Evolutionary conservation across 2,113 vertebrate genomes (phyloP), one percentile per base, ranked within the genome.

Genomic region (Callopanchax toddi): DNA sequence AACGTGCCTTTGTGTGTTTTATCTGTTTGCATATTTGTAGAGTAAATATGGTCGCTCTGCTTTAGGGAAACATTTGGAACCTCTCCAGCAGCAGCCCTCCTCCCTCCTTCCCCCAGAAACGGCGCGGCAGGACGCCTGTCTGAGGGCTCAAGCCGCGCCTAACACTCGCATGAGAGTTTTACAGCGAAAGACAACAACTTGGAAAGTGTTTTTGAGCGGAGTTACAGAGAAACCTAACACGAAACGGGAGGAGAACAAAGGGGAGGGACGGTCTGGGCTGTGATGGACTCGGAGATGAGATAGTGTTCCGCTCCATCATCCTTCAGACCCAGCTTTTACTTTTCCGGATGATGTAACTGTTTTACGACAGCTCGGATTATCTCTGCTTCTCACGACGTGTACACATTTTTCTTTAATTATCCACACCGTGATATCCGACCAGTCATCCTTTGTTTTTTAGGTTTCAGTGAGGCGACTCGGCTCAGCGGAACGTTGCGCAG

Each of bases 211-310:
- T 73, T 64, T 51, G 67, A 18, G 60, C 0, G 43, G 48, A 72
- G 32, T 69, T 78, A 25, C 56, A 11, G 34, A 67, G 73, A 67
- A 74, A 46, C 66, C 45, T 43, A 79, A 72, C 74, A 16, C 22
- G 32, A 77, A 26, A 71, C 60, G 52, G 66, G 74, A 48, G 42
- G 52, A 62, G 77, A 63, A 82, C 62, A 69, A 75, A 86, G 82
- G 84, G 89, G 87, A 85, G 86, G 89, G 83, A 53, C 84, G 51
- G 57, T 58, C 44, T 48, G 73, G 36, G 79, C 71, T 20, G n/a
- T 78, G 86, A 89, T 92, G 85, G 81, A 85, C 60, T 74, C 60
- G 32, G 70, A 83, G 86, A 87, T 77, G 84, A 83, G 89, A 89
- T 79, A 80, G 81, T 55, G 66, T 71, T 25, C 70, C 39, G 23